Evolutionary conservation across 2,888 invertebrate species (phyloP), one percentile per base, ranked within the genome.

Genomic region (Stenchaetothrips biformis): DNA sequence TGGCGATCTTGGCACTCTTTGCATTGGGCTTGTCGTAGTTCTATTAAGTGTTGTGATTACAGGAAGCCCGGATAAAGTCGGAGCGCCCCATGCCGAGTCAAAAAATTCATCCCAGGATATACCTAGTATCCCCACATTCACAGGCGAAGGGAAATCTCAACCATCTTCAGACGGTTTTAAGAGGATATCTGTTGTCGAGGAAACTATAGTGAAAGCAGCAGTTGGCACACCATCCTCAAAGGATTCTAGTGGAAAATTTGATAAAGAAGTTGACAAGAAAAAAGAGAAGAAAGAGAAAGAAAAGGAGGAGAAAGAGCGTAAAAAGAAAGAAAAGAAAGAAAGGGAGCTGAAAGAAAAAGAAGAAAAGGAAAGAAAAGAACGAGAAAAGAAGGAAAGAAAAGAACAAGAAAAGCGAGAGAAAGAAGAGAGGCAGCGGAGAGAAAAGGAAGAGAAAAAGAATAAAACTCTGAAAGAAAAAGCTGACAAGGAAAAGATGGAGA

Each of bases 241-340:
- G 59, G 59, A 77, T 16, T 48, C n/a, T 27, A 37, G 4, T 37
- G 37, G 37, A 37, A 37, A 78, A 16, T 59, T 2, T 62, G 62
- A 59, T 25, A 80, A 81, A 27, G 80, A 81, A 78, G 79, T 80
- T 53, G 79, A 79, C 18, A 81, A 79, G 27, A 79, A 62, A 62
- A 27, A 80, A 79, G 48, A 77, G 21, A 27, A 81, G 77, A 49
- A 67, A 48, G 59, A 81, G 78, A 80, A 13, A 78, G 25, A 49
- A 37, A 13, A 77, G 77, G 67, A 59, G 21, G 48, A 79, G 59
- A 79, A 78, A 27, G 18, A 67, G n/a, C 48, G 53, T 18, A 48
- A 59, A 48, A 18, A 79, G 53, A 18, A 48, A 67, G 27, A 79
- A 74, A 74, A 67, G 37, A 37, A 47, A 53, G 67, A 79, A 77